These are phyloP conservation scores for Gasteruption jaculator DNA, from an alignment of 2,888 invertebrate species.

Conservation along the genomic window DNA sequence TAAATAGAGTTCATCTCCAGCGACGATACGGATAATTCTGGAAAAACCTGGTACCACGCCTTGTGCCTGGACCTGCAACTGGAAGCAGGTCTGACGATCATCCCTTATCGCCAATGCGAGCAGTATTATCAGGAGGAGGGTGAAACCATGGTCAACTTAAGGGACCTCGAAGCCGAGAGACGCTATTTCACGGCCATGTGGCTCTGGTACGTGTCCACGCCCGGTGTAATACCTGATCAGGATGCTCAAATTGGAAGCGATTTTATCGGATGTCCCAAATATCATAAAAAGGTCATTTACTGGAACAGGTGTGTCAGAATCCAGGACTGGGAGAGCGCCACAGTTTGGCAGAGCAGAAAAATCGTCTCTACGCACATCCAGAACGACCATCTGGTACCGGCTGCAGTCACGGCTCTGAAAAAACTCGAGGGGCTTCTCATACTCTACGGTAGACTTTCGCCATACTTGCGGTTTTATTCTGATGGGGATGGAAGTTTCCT, in stretches of 20 bases:
- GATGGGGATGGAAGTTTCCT: neutral
- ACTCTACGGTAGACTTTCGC: conserved; percentile 51
- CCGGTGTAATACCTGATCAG: no score
- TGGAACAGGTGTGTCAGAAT: conserved; percentile 60
- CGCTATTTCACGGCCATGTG: conserved; percentile 59
- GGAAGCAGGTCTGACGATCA: conserved; percentile 59
- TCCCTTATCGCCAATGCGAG: conserved; percentile 54
- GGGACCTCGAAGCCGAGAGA: conserved; percentile 56
- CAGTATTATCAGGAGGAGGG: conserved; percentile 57
- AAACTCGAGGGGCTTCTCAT: conserved; percentile 58
- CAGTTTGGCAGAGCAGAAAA: conserved; percentile 56
- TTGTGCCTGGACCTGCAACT: conserved; percentile 57
- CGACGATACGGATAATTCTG: conserved; percentile 47
- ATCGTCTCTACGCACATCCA: conserved; percentile 38
- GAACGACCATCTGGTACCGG: conserved; percentile 41
- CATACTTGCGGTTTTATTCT: conserved; percentile 18
- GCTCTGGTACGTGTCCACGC: conserved; percentile 59
- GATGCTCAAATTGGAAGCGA: no score
- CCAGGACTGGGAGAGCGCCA: conserved; percentile 58
- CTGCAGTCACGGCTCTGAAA: conserved; percentile 54
- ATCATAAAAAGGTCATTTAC: no score
- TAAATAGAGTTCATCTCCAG: conserved; percentile 33
- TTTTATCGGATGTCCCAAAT: conserved; percentile 1
- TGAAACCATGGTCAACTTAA: conserved; percentile 49
- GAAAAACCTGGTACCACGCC: conserved; percentile 60